These are phyloP conservation scores for Allacma fusca DNA, from an alignment of 2,888 invertebrate species.

Conservation along the genomic window DNA sequence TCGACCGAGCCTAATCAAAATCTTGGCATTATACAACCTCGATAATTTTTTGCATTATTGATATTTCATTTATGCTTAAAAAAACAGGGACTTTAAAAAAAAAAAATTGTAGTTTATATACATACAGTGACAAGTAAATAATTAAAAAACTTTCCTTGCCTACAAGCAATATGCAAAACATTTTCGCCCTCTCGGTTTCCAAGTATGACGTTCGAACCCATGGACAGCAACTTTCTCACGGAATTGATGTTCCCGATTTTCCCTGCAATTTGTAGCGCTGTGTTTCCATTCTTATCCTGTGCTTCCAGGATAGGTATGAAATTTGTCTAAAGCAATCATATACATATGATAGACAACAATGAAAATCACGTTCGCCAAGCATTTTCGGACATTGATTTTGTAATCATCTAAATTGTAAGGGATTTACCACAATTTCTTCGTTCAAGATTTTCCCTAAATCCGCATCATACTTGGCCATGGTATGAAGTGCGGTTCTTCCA, in stretches of 20 bases:
- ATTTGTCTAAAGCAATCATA: neutral
- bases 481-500: conserved; percentile 80
- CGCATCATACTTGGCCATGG: conserved; percentile 85
- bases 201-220: conserved; percentile 65
- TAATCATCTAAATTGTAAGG: neutral
- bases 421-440: conserved; percentile 74
- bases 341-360: no score
- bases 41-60: no score
- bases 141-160: no score
- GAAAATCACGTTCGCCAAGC: no score
- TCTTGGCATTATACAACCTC: no score
- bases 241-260: conserved; percentile 65
- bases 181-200: conserved; percentile 67
- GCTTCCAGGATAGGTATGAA: conserved; percentile 30
- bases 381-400: neutral
- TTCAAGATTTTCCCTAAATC: conserved; percentile 77
- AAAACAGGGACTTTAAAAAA: no score
- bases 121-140: no score
- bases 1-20: no score
- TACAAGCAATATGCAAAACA: conserved; percentile 65
- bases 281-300: conserved; percentile 25
- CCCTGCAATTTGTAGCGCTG: conserved; percentile 15
- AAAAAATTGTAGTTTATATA: no score
- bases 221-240: conserved; percentile 64
- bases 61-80: no score